Percentiles rank a stretch among this genome's conserved stretches.
Evolutionary conservation across 2,113 vertebrate species (phyloP).

Genomic region (Ceuthmochares aereus): DNA sequence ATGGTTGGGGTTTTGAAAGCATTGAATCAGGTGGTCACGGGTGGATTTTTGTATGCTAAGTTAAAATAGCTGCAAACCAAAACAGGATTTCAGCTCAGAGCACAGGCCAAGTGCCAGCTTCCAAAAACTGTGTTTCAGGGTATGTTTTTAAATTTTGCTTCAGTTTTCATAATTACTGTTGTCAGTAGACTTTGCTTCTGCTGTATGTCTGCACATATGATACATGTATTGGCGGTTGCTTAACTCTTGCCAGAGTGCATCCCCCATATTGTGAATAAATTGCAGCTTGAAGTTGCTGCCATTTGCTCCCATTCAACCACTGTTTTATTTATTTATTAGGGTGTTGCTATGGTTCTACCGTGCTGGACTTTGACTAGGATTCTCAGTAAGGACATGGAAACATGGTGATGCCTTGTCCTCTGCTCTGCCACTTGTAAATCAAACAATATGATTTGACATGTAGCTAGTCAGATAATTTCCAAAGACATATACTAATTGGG

Average conservation of each 20-base stretch:
- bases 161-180: neutral
- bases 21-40: neutral
- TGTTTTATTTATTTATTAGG: neutral
- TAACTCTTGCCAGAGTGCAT: neutral
- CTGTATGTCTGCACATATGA: neutral
- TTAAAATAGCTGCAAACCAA: neutral
- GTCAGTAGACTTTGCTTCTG: conserved; percentile 19
- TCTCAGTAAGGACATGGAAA: neutral
- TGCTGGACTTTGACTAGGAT: neutral
- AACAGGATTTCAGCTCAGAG: neutral
- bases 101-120: neutral
- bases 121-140: neutral
- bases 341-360: neutral
- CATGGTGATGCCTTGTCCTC: neutral
- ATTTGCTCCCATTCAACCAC: conserved; percentile 6
- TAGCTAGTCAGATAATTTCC: neutral
- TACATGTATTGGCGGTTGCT: neutral
- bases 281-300: conserved; percentile 42
- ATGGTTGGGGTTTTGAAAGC: neutral
- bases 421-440: neutral
- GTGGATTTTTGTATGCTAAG: neutral
- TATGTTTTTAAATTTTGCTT: neutral
- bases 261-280: conserved; percentile 36
- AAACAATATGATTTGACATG: neutral
- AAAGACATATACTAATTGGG: neutral